These are phyloP conservation scores for Psittacula echo DNA, from an alignment of 2,797 vertebrate species.

Conservation along the genomic window DNA sequence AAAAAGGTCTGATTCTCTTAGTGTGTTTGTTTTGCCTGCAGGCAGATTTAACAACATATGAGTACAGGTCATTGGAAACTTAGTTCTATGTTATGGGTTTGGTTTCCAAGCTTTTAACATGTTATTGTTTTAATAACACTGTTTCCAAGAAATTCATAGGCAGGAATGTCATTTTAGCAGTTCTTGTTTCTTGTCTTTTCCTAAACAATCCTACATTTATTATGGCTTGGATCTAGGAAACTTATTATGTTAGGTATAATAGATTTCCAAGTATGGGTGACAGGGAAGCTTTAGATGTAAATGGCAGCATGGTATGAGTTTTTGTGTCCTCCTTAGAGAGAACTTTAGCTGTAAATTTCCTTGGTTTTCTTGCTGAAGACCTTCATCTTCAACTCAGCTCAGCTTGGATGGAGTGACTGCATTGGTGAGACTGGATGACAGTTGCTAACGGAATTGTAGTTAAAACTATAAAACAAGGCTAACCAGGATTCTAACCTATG, in stretches of 20 bases:
- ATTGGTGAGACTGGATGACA: not conserved
- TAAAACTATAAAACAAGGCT: not conserved
- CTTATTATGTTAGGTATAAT: not conserved
- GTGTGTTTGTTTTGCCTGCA: constrained; percentile 1
- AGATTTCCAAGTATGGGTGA: not conserved
- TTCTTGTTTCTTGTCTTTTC: not conserved
- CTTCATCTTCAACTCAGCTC: not conserved
- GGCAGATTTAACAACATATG: not conserved
- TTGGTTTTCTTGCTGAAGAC: not conserved
- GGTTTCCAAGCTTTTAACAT: not conserved
- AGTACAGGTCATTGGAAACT: not conserved
- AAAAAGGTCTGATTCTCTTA: not conserved
- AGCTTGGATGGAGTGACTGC: not conserved
- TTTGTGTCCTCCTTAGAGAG: not conserved
- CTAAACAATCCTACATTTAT: not conserved
- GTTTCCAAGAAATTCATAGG: not conserved
- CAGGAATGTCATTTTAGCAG: not conserved
- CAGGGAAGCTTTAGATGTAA: not conserved
- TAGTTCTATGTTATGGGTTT: not conserved
- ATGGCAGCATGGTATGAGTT: not conserved
- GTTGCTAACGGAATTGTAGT: not conserved
- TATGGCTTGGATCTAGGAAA: not conserved
- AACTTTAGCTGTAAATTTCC: not conserved
- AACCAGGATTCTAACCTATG: not conserved
- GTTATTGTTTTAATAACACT: not conserved